Percentiles rank a stretch among this genome's conserved stretches.
phyloP scores from a whole-genome alignment of 2,888 invertebrate species.

The Drosophila formosana region DNA sequence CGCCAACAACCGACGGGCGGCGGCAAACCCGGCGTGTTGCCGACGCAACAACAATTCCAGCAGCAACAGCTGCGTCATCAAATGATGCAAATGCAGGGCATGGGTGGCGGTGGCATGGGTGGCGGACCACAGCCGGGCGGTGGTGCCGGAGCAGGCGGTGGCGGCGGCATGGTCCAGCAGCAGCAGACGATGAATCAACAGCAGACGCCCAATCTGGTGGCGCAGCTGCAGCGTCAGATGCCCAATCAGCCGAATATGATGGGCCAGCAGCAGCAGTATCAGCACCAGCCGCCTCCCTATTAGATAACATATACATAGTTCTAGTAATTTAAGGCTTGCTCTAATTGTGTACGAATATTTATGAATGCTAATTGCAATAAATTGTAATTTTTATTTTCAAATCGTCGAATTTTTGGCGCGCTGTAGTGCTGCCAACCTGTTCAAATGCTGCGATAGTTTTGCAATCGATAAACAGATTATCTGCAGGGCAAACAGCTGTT shows the following conservation, averaged over 20 bases:
- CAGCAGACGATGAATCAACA: constrained; percentile 86
- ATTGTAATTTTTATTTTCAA: constrained; percentile 53
- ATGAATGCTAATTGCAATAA: constrained; percentile 68
- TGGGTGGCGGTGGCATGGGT: constrained; percentile 77
- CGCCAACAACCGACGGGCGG: constrained; percentile 85
- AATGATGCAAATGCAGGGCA: constrained; percentile 87
- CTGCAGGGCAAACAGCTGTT: constrained; percentile 55
- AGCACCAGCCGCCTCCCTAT: constrained; percentile 82
- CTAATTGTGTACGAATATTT: constrained; percentile 58
- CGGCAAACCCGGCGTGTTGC: constrained; percentile 82
- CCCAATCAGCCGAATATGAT: constrained; percentile 83
- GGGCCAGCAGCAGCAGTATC: constrained; percentile 85
- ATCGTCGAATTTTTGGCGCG: background rate
- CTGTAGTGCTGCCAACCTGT: constrained; percentile 29
- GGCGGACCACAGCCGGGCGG: constrained; percentile 81
- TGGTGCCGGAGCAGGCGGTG: constrained; percentile 72
- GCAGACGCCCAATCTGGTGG: constrained; percentile 88
- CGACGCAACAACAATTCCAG: constrained; percentile 83
- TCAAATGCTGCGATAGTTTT: background rate
- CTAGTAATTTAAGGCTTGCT: constrained; percentile 43
- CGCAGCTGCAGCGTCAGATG: constrained; percentile 89
- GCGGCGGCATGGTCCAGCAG: constrained; percentile 85
- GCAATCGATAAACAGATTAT: constrained; percentile 45
- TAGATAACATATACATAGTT: constrained; percentile 42
- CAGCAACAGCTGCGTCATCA: constrained; percentile 90